Conservation (phyloP, 2,113 vertebrate genomes). For the Calyptomena viridis region DNA sequence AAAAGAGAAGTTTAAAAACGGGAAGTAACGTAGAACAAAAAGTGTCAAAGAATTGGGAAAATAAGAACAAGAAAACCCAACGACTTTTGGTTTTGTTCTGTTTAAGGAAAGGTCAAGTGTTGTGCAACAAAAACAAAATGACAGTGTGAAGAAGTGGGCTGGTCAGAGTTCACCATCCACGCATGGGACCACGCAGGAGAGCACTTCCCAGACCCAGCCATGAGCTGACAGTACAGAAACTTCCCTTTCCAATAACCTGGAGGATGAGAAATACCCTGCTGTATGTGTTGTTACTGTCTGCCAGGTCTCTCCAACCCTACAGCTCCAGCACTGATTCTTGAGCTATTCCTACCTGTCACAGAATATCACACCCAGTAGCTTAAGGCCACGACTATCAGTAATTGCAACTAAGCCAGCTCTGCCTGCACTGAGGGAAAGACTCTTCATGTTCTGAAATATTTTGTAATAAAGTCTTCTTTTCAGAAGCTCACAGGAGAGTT, state of each 20-base stretch:
- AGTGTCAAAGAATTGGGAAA: neutral
- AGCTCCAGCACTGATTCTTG: neutral
- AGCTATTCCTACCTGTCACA: neutral
- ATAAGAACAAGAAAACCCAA: neutral
- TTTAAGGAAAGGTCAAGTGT: neutral
- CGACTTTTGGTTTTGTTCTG: neutral
- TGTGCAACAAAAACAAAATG: neutral
- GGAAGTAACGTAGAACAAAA: neutral
- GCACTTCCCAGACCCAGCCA: neutral
- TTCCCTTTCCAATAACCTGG: neutral
- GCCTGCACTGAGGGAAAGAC: neutral
- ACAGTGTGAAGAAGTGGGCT: neutral
- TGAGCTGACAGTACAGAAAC: neutral
- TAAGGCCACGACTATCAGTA: neutral
- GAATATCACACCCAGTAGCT: neutral
- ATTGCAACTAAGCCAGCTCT: neutral
- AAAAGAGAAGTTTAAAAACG: neutral
- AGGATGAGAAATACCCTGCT: neutral
- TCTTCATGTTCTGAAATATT: neutral
- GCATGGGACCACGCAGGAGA: neutral
- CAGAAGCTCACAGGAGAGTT: neutral
- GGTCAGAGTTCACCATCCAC: neutral
- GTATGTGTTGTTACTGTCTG: neutral
- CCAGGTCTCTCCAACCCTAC: neutral
- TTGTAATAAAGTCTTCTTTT: neutral